These are phyloP conservation scores for Lytechinus pictus DNA, from an alignment of 35 echinoderm and acorn worm species.

Conservation along the genomic window DNA sequence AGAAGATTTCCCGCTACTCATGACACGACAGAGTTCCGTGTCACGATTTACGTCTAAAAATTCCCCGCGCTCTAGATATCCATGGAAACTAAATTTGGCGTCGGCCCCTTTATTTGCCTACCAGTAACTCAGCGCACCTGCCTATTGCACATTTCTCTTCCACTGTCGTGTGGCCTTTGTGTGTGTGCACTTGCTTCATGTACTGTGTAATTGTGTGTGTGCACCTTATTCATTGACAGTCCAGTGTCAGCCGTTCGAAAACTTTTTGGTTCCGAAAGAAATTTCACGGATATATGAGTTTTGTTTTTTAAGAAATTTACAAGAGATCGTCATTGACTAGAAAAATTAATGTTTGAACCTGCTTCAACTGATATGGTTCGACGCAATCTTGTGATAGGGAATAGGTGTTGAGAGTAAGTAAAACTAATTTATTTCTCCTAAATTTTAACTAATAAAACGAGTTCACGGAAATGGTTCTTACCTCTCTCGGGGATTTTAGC, in stretches of 20 bases:
- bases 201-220: conserved; percentile 9
- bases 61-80: neutral
- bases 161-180: neutral
- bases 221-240: neutral
- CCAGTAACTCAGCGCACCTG: neutral
- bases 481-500: neutral
- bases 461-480: neutral
- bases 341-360: neutral
- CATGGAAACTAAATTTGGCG: conserved; percentile 11
- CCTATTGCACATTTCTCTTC: neutral
- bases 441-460: neutral
- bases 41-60: neutral
- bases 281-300: neutral
- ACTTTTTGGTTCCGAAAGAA: neutral
- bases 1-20: neutral
- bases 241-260: neutral
- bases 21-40: neutral
- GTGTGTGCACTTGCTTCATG: neutral
- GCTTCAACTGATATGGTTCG: neutral
- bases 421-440: neutral
- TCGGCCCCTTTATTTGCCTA: neutral
- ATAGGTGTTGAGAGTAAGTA: conserved; percentile 11
- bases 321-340: neutral
- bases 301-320: neutral
- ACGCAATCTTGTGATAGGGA: neutral